phyloP scores from a whole-genome alignment of 2,113 vertebrate genomes.

The Halichoerus grypus region DNA sequence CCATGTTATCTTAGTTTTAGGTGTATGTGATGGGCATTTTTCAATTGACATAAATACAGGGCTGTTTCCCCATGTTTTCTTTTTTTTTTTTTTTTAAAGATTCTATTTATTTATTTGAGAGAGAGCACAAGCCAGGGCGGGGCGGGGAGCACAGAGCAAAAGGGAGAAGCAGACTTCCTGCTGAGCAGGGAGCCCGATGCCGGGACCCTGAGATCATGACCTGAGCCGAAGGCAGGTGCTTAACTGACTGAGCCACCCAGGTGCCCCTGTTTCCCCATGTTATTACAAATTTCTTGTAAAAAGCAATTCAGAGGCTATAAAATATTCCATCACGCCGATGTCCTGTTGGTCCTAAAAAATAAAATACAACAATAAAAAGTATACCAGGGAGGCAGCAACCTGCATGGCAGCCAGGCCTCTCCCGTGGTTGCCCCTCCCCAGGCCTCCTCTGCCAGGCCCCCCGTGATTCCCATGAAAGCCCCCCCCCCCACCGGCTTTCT shows the following conservation, averaged over 20 bases:
- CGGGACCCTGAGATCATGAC: too few relatives aligned
- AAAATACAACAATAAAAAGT: not conserved
- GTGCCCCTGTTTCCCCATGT: not conserved
- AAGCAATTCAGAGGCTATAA: not conserved
- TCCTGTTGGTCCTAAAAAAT: not conserved
- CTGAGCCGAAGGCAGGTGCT: too few relatives aligned
- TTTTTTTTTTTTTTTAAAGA: not conserved
- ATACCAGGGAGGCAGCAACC: not conserved
- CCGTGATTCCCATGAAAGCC: not conserved
- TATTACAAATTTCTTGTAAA: not conserved
- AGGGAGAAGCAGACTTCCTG: too few relatives aligned
- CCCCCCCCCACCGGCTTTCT: rapidly evolving
- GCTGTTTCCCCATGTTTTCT: not conserved
- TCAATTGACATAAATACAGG: not conserved
- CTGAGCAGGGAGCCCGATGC: too few relatives aligned
- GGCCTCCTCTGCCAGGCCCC: too few relatives aligned
- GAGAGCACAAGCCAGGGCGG: too few relatives aligned
- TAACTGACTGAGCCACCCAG: too few relatives aligned
- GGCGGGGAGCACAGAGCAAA: too few relatives aligned
- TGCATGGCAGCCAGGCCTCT: not conserved
- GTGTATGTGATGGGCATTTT: not conserved
- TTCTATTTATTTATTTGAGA: not conserved
- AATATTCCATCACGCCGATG: too few relatives aligned
- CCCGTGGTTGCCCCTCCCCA: not conserved
- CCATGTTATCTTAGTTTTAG: not conserved